These are phyloP conservation scores for Hepsetus odoe DNA, from an alignment of 2,113 vertebrate species.

Conservation along the genomic window DNA sequence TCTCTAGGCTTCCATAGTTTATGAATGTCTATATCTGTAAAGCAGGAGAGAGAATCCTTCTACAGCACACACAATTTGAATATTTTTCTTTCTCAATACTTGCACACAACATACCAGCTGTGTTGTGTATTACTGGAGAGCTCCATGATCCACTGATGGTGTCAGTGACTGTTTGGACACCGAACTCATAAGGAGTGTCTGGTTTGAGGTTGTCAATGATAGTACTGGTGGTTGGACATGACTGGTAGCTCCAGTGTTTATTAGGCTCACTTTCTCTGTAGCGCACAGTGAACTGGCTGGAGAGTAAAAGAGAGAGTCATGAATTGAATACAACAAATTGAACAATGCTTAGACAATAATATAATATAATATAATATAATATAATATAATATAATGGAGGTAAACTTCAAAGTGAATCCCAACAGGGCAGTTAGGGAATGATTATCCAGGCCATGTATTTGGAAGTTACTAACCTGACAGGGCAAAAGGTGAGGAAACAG, in stretches of 20 bases:
- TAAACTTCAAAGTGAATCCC: too few species aligned
- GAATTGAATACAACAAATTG: not conserved
- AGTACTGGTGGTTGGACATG: constrained; percentile 89
- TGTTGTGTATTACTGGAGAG: constrained; percentile 84
- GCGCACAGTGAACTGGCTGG: constrained; percentile 92
- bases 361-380: too few species aligned
- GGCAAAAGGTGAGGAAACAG: too few species aligned
- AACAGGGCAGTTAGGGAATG: too few species aligned
- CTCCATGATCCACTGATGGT: constrained; percentile 83
- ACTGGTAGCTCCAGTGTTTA: constrained; percentile 91
- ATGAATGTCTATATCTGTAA: constrained; percentile 5
- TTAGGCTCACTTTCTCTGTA: constrained; percentile 85
- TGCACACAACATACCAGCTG: constrained; percentile 72
- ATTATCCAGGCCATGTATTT: too few species aligned
- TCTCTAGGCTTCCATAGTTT: not conserved
- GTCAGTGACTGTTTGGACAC: constrained; percentile 85
- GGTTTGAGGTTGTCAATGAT: constrained; percentile 92
- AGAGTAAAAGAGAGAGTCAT: constrained; percentile 21
- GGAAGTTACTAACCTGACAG: too few species aligned
- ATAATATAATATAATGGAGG: too few species aligned
- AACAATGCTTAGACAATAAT: too few species aligned
- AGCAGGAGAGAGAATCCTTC: constrained; percentile 26
- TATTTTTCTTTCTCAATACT: not conserved
- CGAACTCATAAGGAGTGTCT: constrained; percentile 89
- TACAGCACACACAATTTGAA: not conserved